A percentile compares a stretch with the other conserved stretches of the same genome.
Evolutionary conservation across 2,888 invertebrate genomes (phyloP).

Genomic region (Dasypogon diadema): DNA sequence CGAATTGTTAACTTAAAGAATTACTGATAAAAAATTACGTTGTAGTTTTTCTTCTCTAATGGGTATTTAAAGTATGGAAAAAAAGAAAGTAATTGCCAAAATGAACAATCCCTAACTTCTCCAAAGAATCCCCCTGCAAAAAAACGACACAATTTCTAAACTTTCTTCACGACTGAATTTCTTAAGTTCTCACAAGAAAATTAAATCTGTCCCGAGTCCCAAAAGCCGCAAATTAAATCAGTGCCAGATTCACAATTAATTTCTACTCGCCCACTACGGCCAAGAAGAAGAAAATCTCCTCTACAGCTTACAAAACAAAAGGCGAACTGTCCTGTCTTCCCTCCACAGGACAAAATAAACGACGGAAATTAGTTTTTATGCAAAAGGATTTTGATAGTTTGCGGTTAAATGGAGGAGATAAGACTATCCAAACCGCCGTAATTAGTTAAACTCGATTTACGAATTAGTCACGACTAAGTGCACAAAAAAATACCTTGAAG

Average conservation of each 20-base stretch:
- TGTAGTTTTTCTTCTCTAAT: no score
- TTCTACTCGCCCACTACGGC: conserved; percentile 1
- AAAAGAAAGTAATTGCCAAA: no score
- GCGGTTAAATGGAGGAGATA: not conserved
- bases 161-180: no score
- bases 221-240: conserved; percentile 22
- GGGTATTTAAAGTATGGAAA: no score
- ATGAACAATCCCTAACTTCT: no score
- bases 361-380: conserved; percentile 28
- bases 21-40: no score
- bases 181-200: no score
- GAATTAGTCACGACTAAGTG: conserved; percentile 30
- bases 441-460: conserved; percentile 21
- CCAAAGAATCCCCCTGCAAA: no score
- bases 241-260: conserved; percentile 26
- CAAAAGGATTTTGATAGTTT: conserved; percentile 12
- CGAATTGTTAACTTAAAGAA: no score
- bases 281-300: not conserved
- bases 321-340: not conserved
- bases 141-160: no score
- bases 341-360: conserved; percentile 13
- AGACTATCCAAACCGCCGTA: not conserved
- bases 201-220: not conserved
- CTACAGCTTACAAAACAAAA: not conserved
- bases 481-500: not conserved